A percentile compares a stretch with the other conserved stretches of the same genome.
These are phyloP conservation scores for Cyrtorhinus lividipennis DNA, from an alignment of 1,140 invertebrate genomes.

Conservation along the genomic window DNA sequence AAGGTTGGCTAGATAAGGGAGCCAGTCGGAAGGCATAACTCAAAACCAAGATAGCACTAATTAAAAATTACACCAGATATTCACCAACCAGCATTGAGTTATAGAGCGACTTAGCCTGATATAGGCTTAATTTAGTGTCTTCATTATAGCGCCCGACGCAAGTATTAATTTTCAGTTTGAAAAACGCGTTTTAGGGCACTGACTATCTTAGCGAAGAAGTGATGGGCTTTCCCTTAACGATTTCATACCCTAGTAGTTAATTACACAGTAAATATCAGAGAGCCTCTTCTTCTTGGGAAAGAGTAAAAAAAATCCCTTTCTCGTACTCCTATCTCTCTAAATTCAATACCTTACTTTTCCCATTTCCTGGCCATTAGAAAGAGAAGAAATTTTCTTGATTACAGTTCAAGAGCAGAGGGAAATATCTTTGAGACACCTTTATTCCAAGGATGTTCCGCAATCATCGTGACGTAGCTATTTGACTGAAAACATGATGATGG, in stretches of 20 bases:
- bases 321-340: too few species aligned
- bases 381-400: too few species aligned
- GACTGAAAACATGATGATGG: too few species aligned
- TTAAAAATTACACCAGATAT: slow-evolving; percentile 23
- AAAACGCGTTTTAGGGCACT: slow-evolving; percentile 13
- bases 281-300: neutral
- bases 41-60: slow-evolving; percentile 21
- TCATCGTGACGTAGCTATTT: too few species aligned
- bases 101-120: slow-evolving; percentile 15
- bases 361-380: too few species aligned
- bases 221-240: slow-evolving; percentile 10
- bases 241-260: slow-evolving; percentile 5
- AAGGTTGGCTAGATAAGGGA: slow-evolving; percentile 17
- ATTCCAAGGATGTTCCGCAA: too few species aligned
- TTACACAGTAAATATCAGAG: slow-evolving; percentile 5
- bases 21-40: slow-evolving; percentile 20
- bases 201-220: slow-evolving; percentile 12
- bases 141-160: slow-evolving; percentile 16
- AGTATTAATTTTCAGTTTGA: slow-evolving; percentile 17
- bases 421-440: too few species aligned
- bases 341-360: too few species aligned
- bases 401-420: too few species aligned
- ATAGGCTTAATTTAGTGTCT: slow-evolving; percentile 21
- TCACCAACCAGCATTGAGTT: slow-evolving; percentile 18
- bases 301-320: neutral